phyloP scores from a whole-genome alignment of 37 sponge, comb jelly and placozoan species.

The Eunapius fragilis region DNA sequence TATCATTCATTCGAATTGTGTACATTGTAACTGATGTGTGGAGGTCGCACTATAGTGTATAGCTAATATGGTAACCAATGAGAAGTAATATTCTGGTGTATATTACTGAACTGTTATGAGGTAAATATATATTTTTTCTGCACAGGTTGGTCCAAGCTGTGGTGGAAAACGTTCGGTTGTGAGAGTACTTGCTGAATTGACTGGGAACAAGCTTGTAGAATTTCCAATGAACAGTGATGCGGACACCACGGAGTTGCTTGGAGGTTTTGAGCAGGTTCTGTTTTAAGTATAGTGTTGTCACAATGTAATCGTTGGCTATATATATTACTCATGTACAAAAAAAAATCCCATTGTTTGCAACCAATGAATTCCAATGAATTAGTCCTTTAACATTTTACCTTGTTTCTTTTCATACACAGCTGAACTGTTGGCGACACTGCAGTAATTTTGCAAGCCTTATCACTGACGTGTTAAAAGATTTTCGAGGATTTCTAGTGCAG shows the following conservation, averaged over 20 bases:
- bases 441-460: conserved; percentile 11
- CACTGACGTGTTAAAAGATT: not conserved
- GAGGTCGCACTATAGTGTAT: no score
- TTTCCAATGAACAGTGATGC: conserved; percentile 91
- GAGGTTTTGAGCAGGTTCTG: conserved; percentile 96
- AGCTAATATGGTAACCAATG: no score
- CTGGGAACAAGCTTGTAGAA: conserved; percentile 88
- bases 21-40: no score
- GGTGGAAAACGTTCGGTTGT: conserved; percentile 83
- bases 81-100: no score
- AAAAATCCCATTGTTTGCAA: no score
- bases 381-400: no score
- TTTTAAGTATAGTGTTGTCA: no score
- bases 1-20: no score
- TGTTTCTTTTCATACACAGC: not conserved
- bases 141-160: conserved; percentile 80
- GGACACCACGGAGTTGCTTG: conserved; percentile 91
- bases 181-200: conserved; percentile 70
- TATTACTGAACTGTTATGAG: no score
- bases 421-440: conserved; percentile 27
- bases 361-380: no score
- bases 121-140: not conserved
- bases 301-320: no score
- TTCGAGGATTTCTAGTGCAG: not conserved
- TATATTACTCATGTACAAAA: no score